Evolutionary conservation across 2,797 vertebrate species (phyloP).

Genomic region (Phataginus tricuspis): DNA sequence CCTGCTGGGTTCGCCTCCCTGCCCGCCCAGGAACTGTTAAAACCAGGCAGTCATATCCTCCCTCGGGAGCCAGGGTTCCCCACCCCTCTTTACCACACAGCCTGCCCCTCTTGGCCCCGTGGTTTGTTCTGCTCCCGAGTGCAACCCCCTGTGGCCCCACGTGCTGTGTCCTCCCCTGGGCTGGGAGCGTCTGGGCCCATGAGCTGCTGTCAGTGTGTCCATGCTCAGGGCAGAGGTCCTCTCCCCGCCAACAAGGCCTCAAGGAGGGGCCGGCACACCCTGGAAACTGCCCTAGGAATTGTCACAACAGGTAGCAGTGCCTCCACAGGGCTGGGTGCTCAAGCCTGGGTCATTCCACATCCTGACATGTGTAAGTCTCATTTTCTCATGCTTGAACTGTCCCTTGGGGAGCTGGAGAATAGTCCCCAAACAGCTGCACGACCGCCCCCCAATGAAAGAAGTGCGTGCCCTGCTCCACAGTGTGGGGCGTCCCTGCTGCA

Average conservation of each 20-base stretch:
- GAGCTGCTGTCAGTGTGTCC: not conserved
- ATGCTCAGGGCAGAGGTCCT: not conserved
- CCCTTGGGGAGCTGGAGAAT: not conserved
- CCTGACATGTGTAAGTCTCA: not conserved
- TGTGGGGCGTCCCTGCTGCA: rapidly evolving
- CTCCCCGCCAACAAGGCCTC: not conserved
- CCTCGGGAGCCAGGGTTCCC: not conserved
- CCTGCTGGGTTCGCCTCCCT: not conserved
- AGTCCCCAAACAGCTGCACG: not conserved
- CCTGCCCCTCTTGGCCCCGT: rapidly evolving
- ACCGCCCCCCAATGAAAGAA: rapidly evolving
- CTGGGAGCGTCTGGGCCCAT: not conserved
- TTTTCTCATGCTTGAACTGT: not conserved
- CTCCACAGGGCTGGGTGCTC: not conserved
- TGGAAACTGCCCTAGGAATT: not conserved
- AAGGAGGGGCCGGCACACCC: rapidly evolving
- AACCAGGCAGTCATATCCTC: not conserved
- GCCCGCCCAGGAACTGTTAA: not conserved
- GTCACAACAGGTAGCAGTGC: not conserved
- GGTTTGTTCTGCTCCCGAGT: rapidly evolving
- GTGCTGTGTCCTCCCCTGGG: too few species aligned
- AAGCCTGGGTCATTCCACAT: rapidly evolving
- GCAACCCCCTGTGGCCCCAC: not conserved
- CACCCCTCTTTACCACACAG: not conserved
- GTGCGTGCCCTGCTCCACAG: rapidly evolving